Evolutionary conservation across 2,113 vertebrate genomes (phyloP), one percentile per base, ranked within the genome.

Genomic region (Ailuropoda melanoleuca): DNA sequence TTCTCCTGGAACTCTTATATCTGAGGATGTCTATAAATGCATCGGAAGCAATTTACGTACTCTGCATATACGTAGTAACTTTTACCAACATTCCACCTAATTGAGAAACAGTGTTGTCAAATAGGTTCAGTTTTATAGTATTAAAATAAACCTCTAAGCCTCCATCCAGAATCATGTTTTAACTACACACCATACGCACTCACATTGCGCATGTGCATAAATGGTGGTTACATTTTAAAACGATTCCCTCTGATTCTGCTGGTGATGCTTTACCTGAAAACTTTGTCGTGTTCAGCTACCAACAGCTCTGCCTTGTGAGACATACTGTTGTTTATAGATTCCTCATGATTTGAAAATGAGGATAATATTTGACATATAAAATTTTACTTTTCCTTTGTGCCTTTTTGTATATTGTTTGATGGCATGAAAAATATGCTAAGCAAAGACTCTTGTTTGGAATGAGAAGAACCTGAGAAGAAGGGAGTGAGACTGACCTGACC

Each of bases 391-490:
- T 74, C 19, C 77, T 74, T 81, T 31, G 14, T 75, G 11, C 23
- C 64, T 77, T 64, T 72, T 31, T n/a, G 29, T 46, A 50, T 62
- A 75, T 56, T 77, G 26, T 60, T 96, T 50, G 23, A 31, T 88
- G 90, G n/a, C 39, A 62, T 46, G 64, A 74, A 85, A 97, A 70
- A 92, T 58, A 78, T 48, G 6, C 23, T 94, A 80, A 24, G 82
- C 37, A 58, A 97, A 86, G 72, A 92, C 60, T 94, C 31, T 55
- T 48, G 23, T 95, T 88, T 82, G 21, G 55, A 78, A 83, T 48
- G 43, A 88, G 56, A 34, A 95, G 60, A 93, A 55, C 11, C 26
- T 29, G 3, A 39, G 56, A 84, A 91, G 48, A 88, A 43, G 15
- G 43, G 34, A 88, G 29, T 68, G 39, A 66, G 56, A 23, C 81